phyloP scores from a whole-genome alignment of 1,140 invertebrate genomes.

The Temnothorax curvispinosus region DNA sequence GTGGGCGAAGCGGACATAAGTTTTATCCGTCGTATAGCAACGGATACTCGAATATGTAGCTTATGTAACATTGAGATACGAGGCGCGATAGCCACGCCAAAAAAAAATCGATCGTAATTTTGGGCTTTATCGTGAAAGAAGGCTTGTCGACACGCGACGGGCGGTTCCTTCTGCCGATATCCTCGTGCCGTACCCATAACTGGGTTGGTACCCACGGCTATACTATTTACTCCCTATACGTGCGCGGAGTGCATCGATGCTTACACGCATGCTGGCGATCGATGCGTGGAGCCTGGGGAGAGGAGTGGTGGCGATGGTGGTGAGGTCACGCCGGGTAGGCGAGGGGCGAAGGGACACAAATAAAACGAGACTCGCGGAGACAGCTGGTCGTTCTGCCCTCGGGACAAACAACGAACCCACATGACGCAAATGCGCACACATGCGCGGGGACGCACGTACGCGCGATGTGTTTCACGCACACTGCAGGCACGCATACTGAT shows the following conservation, averaged over 20 bases:
- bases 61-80: slow-evolving; percentile 6
- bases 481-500: not conserved
- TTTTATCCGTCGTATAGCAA: not conserved
- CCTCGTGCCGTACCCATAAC: slow-evolving; percentile 35
- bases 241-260: slow-evolving; percentile 46
- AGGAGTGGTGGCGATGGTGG: not conserved
- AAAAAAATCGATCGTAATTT: slow-evolving; percentile 28
- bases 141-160: not conserved
- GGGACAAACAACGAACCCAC: slow-evolving; percentile 65
- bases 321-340: slow-evolving; percentile 22
- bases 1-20: not conserved
- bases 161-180: slow-evolving; percentile 6
- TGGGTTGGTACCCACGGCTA: slow-evolving; percentile 44
- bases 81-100: not conserved
- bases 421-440: slow-evolving; percentile 61
- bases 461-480: not conserved
- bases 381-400: slow-evolving; percentile 68
- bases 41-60: not conserved
- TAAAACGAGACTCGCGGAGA: slow-evolving; percentile 68
- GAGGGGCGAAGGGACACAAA: slow-evolving; percentile 51
- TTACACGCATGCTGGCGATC: slow-evolving; percentile 36
- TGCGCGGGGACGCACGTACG: not conserved
- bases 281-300: not conserved
- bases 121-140: slow-evolving; percentile 15
- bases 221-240: slow-evolving; percentile 39